Base-by-base conservation (phyloP, 2,888 invertebrate species). In the Erynnis tages region DNA sequence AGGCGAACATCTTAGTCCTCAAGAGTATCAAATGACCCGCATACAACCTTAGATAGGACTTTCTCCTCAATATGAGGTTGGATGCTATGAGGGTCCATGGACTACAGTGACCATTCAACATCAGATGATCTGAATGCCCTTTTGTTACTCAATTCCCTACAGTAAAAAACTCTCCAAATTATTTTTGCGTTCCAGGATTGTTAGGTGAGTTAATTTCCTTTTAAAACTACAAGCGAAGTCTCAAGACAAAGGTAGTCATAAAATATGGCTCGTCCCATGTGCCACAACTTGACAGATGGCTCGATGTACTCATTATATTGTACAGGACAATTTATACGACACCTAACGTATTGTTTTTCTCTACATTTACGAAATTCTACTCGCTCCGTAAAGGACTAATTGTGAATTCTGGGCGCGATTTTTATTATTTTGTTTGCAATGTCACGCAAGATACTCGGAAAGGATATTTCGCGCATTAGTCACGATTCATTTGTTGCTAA, bases 361-460 rank as follows among this genome's bases (percentile, higher is more conserved):
- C 68, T 66, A 74, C 73, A 76, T 84, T 82, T 78, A 71, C 76
- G 65, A 79, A 82, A 76, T 79, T 78, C 77, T 70, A 69, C 69
- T 60, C 71, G 61, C 60, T 59, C 66, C 62, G 58, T 58, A 55
- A 69, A 64, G 63, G 57, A 62, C 67, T 67, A 70, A 80, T 88
- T 86, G 73, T 63, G 65, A 66, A 88, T 88, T 82, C 87, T 64
- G 69, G 57, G 52, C 71, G 71, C 73, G 79, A 66, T 69, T 73
- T 77, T 81, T 80, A 74, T 77, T 78, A 79, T 81, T 81, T 79
- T 79, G 78, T 72, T 79, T 79, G 79, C 76, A 73, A 71, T 79
- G 76, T 81, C 76, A 78, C 74, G 76, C 70, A 70, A 69, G 73
- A 73, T 88, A 82, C 87, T 76, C 71, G 75, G 88, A 87, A 88